These are phyloP conservation scores for Busseola fusca DNA, from an alignment of 2,888 invertebrate species.

Conservation along the genomic window DNA sequence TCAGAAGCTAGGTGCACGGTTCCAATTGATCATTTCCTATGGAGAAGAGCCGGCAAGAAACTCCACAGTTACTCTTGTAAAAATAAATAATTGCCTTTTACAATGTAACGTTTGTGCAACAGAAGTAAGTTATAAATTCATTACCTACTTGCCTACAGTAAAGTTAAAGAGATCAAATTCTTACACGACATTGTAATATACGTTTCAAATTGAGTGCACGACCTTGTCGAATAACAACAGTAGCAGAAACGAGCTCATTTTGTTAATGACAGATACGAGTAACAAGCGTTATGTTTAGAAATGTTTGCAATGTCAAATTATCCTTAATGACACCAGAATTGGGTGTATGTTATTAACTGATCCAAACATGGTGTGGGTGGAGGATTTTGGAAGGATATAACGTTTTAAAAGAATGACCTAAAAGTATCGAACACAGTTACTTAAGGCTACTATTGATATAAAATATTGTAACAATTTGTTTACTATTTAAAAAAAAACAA, in stretches of 20 bases:
- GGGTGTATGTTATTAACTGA: conserved; percentile 1
- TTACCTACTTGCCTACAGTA: background rate
- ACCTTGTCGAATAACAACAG: conserved; percentile 46
- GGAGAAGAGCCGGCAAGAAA: too few relatives aligned
- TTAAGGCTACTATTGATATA: too few relatives aligned
- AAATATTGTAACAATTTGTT: too few relatives aligned
- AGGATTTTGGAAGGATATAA: background rate
- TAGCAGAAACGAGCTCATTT: conserved; percentile 30
- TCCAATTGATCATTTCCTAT: too few relatives aligned
- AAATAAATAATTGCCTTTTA: too few relatives aligned
- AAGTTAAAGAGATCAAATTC: background rate
- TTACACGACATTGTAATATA: conserved; percentile 11
- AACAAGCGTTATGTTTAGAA: conserved; percentile 38
- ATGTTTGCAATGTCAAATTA: conserved; percentile 35
- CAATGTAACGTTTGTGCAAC: background rate
- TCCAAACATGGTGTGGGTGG: background rate
- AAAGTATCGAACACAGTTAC: too few relatives aligned
- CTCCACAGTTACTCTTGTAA: too few relatives aligned
- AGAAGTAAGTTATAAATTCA: background rate
- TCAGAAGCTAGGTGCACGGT: too few relatives aligned
- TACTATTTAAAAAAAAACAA: too few relatives aligned
- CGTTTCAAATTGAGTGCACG: conserved; percentile 22
- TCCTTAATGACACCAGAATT: conserved; percentile 18
- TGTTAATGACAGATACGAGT: conserved; percentile 32
- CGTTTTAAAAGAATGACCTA: background rate